Conservation (phyloP, 2,888 invertebrate species). For the Rhorus exstirpatorius region DNA sequence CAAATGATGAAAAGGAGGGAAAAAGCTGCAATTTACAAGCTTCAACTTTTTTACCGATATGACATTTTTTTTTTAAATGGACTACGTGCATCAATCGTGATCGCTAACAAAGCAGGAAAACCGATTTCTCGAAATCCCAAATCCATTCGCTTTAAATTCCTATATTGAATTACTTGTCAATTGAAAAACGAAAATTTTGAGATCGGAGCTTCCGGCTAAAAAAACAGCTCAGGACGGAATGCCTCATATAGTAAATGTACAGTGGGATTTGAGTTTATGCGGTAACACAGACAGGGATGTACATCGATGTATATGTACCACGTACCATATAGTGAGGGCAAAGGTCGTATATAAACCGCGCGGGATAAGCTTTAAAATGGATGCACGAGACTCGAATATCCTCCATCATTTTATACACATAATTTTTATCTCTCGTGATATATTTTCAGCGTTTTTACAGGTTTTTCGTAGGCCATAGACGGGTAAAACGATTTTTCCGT, state of each 20-base stretch:
- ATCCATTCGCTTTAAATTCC: no score
- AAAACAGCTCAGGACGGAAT: conserved; percentile 13
- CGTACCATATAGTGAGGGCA: conserved; percentile 21
- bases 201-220: no score
- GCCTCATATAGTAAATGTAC: conserved; percentile 10
- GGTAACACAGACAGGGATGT: neutral
- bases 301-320: conserved; percentile 16
- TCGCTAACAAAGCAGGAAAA: no score
- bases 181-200: no score
- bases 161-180: no score
- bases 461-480: neutral
- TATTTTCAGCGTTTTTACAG: conserved; percentile 24
- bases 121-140: no score
- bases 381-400: conserved; percentile 48
- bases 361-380: conserved; percentile 49
- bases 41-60: no score
- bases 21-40: no score
- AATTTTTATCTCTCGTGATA: conserved; percentile 40
- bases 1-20: no score
- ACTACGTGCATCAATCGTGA: no score
- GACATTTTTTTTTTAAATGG: neutral
- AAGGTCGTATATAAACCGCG: conserved; percentile 39
- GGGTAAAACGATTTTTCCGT: neutral
- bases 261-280: conserved; percentile 1
- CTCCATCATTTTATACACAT: conserved; percentile 19